These are phyloP conservation scores for Ctenoplectra terminalis DNA, from an alignment of 1,140 invertebrate genomes.

Conservation along the genomic window DNA sequence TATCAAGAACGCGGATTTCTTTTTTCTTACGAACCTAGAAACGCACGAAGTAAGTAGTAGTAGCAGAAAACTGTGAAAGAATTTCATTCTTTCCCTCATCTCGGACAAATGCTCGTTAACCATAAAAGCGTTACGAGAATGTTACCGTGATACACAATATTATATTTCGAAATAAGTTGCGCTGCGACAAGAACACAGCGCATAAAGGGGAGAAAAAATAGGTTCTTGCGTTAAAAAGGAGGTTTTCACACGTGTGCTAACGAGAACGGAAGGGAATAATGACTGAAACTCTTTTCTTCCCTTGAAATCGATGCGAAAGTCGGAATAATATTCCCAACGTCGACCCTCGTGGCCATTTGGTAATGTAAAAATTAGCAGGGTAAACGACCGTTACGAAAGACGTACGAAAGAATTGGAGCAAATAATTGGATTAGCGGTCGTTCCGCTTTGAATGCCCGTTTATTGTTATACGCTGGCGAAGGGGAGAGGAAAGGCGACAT, in stretches of 20 bases:
- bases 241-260: slow-evolving; percentile 14
- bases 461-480: slow-evolving; percentile 3
- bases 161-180: not conserved
- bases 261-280: slow-evolving; percentile 28
- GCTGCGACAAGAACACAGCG: not conserved
- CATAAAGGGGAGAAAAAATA: not conserved
- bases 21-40: not conserved
- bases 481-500: not conserved
- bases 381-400: slow-evolving; percentile 23
- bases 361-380: slow-evolving; percentile 31
- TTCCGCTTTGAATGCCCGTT: not conserved
- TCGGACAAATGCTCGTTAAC: not conserved
- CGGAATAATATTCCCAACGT: slow-evolving; percentile 4
- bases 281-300: slow-evolving; percentile 10
- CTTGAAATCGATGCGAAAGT: not conserved
- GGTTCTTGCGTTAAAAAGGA: not conserved
- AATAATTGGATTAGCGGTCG: slow-evolving; percentile 41
- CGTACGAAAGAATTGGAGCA: slow-evolving; percentile 27
- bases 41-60: not conserved
- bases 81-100: not conserved
- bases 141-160: slow-evolving; percentile 3
- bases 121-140: not conserved
- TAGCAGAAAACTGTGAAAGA: not conserved
- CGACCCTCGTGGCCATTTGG: not conserved
- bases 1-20: not conserved